These are phyloP conservation scores for Hypanus sabinus DNA, from an alignment of 2,113 vertebrate genomes.

Conservation along the genomic window DNA sequence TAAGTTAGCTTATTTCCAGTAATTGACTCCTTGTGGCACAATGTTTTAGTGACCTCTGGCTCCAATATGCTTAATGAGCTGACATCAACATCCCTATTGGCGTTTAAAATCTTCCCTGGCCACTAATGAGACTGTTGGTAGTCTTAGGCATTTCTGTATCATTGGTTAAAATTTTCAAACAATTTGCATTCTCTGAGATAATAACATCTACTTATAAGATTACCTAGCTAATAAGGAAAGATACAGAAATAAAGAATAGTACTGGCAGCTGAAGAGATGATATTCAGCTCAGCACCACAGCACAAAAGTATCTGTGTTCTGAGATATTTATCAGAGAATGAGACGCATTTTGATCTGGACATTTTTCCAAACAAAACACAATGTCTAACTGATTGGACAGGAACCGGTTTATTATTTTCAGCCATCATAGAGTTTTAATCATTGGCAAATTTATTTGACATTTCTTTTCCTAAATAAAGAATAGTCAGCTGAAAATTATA, in stretches of 20 bases:
- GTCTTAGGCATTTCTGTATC: neutral
- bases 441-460: conserved; percentile 6
- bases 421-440: neutral
- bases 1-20: neutral
- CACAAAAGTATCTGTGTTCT: neutral
- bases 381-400: neutral
- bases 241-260: neutral
- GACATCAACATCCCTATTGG: neutral
- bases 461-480: neutral
- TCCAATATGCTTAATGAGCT: neutral
- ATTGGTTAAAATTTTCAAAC: neutral
- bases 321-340: neutral
- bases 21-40: neutral
- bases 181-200: neutral
- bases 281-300: neutral
- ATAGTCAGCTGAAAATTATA: neutral
- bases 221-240: neutral
- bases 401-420: neutral
- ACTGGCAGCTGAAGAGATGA: neutral
- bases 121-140: neutral
- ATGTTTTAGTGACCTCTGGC: conserved; percentile 3
- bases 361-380: neutral
- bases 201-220: neutral
- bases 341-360: neutral
- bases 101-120: conserved; percentile 7